Base-by-base conservation (phyloP, 2,888 invertebrate genomes). In the Drosophila yooni region DNA sequence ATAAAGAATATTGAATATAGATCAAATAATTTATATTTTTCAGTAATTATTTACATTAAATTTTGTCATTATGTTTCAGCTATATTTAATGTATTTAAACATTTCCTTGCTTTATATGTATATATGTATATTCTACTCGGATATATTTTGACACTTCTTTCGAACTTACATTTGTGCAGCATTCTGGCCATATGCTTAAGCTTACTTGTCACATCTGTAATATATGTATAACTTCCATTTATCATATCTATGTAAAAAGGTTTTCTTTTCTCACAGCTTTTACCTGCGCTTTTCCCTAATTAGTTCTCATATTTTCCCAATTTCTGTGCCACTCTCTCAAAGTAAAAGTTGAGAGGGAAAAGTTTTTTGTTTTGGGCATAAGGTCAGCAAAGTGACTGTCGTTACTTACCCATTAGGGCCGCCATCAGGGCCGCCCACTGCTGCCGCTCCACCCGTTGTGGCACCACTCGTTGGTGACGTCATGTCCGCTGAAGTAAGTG, bases 401-500 rank as follows among this genome's bases (percentile, higher is more conserved):
- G 43, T 66, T 72, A 86, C 88, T 90, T 85, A 93, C 93, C 92
- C 91, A 81, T 91, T 91, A 74, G 81, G 59, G 29, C 40, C 74
- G 40, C 83, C 86, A 67, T 92, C 92, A 36, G 64, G 46, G 40
- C 66, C 76, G 52, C 68, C 83, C 3, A 25, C 70, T 27, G 50
- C 50, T 21, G 29, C 40, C 60, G 86, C 81, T 4, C 61, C 70
- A 3, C 90, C 83, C 64, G 81, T 77, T 48, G 58, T 38, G 25
- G 40, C 74, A 27, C 82, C 88, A 57, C 91, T 92, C 63, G 91
- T 82, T 18, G 77, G 54, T 25, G 88, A 89, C 33, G 90, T 92
- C 93, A 93, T 92, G 78, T 93, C 93, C 38, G 93, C 93, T 34
- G 93, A 92, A n/a, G 92, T 92, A 46, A 93, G 83, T 36, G 93